Evolutionary conservation across 2,113 vertebrate species (phyloP).

Genomic region (Laterallus jamaicensis): DNA sequence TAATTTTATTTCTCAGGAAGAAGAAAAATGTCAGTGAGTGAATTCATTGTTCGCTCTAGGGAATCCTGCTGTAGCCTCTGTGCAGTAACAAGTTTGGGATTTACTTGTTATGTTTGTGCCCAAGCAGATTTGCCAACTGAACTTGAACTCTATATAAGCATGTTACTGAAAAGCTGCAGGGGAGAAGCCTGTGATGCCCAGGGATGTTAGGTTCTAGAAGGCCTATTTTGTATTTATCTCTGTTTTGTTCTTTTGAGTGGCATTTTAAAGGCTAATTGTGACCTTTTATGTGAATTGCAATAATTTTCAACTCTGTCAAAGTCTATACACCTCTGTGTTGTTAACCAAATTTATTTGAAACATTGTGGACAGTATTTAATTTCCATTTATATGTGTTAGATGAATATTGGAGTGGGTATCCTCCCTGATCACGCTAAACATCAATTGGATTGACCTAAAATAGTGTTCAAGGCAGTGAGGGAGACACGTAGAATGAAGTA

Average conservation of each 20-base stretch:
- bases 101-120: not conserved
- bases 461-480: not conserved
- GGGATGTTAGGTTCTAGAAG: not conserved
- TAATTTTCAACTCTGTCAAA: not conserved
- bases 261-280: not conserved
- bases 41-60: not conserved
- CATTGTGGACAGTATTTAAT: not conserved
- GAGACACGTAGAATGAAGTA: not conserved
- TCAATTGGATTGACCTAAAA: slow-evolving; percentile 29
- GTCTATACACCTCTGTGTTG: not conserved
- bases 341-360: too few species aligned
- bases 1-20: not conserved
- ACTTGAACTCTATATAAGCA: not conserved
- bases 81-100: not conserved
- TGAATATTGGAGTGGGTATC: not conserved
- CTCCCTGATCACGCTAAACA: not conserved
- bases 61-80: not conserved
- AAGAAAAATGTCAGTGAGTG: not conserved
- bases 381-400: not conserved
- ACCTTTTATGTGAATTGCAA: not conserved
- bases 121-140: not conserved
- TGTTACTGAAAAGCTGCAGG: not conserved
- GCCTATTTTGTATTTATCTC: not conserved
- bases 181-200: not conserved
- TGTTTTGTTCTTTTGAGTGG: not conserved